Conservation (phyloP, 2,888 invertebrate species). For the Ochropleura leucogaster region DNA sequence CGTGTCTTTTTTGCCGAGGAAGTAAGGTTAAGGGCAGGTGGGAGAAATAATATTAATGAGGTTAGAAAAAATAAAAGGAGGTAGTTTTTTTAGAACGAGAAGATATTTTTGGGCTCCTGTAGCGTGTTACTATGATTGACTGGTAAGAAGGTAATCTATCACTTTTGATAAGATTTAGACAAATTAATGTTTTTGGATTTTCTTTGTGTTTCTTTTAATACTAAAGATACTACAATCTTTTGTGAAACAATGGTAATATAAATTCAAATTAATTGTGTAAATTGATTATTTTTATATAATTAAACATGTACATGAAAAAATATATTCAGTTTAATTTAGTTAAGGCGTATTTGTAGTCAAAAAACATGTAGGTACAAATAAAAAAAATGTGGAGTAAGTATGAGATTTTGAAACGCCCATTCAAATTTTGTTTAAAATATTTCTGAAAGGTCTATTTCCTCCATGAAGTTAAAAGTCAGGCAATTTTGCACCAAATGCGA, state of each 20-base stretch:
- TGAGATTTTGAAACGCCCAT: not conserved
- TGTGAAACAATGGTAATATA: no score
- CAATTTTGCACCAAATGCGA: conserved; percentile 7
- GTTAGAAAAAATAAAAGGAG: not conserved
- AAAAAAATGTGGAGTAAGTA: no score
- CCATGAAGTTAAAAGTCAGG: conserved; percentile 2
- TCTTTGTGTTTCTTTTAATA: not conserved
- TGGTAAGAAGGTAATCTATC: conserved; percentile 13
- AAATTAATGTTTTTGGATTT: conserved; percentile 6
- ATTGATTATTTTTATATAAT: no score
- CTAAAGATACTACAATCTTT: no score
- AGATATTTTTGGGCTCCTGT: conserved; percentile 5
- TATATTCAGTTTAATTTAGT: no score
- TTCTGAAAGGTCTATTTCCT: not conserved
- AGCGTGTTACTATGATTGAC: conserved; percentile 1
- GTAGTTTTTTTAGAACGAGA: not conserved
- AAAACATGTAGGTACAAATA: no score
- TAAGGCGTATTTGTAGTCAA: no score
- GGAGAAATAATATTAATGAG: conserved; percentile 14
- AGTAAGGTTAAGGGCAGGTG: conserved; percentile 11
- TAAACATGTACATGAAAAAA: no score
- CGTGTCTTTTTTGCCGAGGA: conserved; percentile 31
- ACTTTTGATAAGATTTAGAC: conserved; percentile 14
- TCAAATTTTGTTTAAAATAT: not conserved
- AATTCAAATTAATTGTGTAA: no score